Evolutionary conservation across 2,797 vertebrate species (phyloP).

Genomic region (Diceros bicornis): DNA sequence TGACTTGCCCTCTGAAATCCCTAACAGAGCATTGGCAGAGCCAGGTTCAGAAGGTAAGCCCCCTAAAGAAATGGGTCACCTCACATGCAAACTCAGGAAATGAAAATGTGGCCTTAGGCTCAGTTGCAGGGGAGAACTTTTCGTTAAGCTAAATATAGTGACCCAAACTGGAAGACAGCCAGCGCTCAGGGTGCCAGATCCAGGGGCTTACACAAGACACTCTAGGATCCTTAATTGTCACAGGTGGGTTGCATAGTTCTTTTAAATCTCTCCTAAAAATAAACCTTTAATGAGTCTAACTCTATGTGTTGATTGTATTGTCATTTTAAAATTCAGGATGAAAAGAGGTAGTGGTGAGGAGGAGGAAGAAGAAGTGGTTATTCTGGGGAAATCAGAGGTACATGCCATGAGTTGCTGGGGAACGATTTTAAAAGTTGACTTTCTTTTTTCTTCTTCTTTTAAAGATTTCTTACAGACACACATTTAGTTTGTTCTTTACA

Average conservation of each 20-base stretch:
- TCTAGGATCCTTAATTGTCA: constrained; percentile 50
- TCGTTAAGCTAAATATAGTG: constrained; percentile 74
- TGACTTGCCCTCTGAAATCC: constrained; percentile 52
- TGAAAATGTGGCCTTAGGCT: constrained; percentile 19
- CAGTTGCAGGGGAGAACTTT: constrained; percentile 38
- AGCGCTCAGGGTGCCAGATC: neutral
- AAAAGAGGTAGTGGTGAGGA: neutral
- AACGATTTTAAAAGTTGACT: neutral
- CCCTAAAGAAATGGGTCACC: constrained; percentile 29
- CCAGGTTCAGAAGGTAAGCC: constrained; percentile 39
- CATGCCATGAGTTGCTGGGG: neutral
- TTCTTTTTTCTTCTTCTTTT: neutral
- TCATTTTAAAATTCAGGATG: constrained; percentile 45
- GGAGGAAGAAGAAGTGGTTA: neutral
- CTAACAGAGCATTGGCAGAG: neutral
- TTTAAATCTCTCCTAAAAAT: constrained; percentile 70
- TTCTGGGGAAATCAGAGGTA: neutral
- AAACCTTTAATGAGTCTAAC: constrained; percentile 31
- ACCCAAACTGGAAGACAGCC: constrained; percentile 49
- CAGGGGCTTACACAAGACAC: neutral
- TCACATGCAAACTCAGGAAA: constrained; percentile 43
- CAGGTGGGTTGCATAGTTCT: constrained; percentile 50
- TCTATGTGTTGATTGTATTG: neutral
- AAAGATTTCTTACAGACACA: neutral
- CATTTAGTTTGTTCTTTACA: neutral